These are phyloP conservation scores for Pangasianodon gigas DNA, from an alignment of 2,113 vertebrate species.

Conservation along the genomic window DNA sequence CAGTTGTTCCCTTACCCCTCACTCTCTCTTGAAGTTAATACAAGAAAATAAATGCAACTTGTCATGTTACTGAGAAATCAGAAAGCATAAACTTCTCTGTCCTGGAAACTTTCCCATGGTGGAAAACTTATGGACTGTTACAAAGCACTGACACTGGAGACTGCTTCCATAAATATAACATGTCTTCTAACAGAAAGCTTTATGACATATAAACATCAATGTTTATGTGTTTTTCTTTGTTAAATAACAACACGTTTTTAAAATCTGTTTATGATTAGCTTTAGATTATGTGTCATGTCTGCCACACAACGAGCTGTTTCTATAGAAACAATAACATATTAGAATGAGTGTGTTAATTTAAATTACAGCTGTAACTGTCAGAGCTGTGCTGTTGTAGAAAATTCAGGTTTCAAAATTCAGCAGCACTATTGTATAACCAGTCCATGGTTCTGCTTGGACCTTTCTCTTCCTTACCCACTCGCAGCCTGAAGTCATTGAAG, in stretches of 20 bases:
- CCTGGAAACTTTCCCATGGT: too few species aligned
- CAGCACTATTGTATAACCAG: background rate
- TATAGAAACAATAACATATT: background rate
- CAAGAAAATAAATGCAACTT: background rate
- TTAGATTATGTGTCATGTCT: background rate
- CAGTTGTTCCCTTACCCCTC: background rate
- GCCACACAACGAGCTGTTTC: background rate
- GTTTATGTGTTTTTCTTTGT: background rate
- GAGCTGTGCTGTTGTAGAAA: background rate
- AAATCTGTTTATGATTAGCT: background rate
- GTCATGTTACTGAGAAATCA: too few species aligned
- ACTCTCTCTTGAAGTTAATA: background rate
- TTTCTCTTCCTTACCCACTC: conserved; percentile 81
- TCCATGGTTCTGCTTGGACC: background rate
- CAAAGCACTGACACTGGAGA: background rate
- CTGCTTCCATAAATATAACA: background rate
- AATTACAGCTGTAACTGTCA: background rate
- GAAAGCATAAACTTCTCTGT: too few species aligned
- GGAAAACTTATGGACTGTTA: background rate
- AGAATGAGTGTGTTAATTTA: background rate
- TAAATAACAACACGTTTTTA: background rate
- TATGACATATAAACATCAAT: background rate
- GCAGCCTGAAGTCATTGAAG: conserved; percentile 94
- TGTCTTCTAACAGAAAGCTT: background rate
- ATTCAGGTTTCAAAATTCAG: background rate